Evolutionary conservation across 2,113 vertebrate genomes (phyloP), one percentile per base, ranked within the genome.

Genomic region (Hyla sarda): DNA sequence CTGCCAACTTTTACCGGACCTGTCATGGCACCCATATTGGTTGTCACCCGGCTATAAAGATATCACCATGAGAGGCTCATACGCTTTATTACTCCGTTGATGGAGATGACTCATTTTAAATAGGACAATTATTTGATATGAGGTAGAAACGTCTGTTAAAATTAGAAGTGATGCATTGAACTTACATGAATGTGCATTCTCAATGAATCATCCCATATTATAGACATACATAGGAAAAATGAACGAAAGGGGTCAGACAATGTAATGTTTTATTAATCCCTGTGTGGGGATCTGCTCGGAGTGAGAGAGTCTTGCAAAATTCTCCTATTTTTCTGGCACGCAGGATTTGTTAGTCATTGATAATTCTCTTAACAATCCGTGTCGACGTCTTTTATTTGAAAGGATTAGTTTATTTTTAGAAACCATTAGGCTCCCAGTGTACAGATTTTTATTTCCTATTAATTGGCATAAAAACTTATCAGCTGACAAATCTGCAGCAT

Each of bases 321-420:
- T 47, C 23, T 74, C 45, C 4, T 1, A 5, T 0, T 48, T 14
- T 74, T 48, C 3, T 16, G 37, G 19, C 9, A 12, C 23, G 2
- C 19, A 45, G 71, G 45, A 47, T 74, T 47, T 25, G 2, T 73
- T 45, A 73, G 72, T 74, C 72, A 74, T 74, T 23, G 72, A 74
- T 16, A 41, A 73, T 41, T 23, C 37, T 4, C 21, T 2, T 45
- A 47, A 74, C 45, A 74, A 74, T 74, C 37, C 5, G 1, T 48
- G 34, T 74, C 13, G 11, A 34, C 48, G 30, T 54, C 54, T 79
- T 32, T 79, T 58, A 79, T 56, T 32, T 56, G 21, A 41, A 79
- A 7, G 76, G 48, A 58, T 79, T 79, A 41, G 30, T 25, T 58
- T 79, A 79, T 79, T 79, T 52, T 56, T 79, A 58, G 52, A 58